phyloP scores from a whole-genome alignment of 2,888 invertebrate genomes.

The Elysia crispata region DNA sequence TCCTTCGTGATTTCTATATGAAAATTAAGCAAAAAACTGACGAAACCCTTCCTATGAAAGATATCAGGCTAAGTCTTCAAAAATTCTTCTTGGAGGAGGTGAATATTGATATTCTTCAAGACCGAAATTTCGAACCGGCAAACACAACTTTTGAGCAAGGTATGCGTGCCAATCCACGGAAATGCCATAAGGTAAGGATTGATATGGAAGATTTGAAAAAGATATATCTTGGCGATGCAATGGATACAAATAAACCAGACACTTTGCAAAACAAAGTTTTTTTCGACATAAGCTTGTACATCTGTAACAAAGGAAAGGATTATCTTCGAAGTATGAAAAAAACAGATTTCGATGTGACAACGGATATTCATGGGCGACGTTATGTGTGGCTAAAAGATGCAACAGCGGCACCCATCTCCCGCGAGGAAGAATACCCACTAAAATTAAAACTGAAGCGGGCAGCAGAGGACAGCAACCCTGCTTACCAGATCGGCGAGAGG shows the following conservation, averaged over 20 bases:
- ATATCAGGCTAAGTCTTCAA: conserved; percentile 62
- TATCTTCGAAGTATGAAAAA: conserved; percentile 69
- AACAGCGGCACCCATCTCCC: neutral
- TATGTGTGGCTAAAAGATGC: conserved; percentile 67
- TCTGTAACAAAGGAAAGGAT: conserved; percentile 71
- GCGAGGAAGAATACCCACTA: conserved; percentile 41
- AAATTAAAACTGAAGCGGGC: conserved; percentile 66
- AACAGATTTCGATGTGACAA: conserved; percentile 66
- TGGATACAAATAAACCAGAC: conserved; percentile 67
- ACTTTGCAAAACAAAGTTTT: conserved; percentile 71
- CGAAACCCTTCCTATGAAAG: conserved; percentile 56
- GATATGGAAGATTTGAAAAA: conserved; percentile 67
- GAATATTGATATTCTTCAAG: conserved; percentile 64
- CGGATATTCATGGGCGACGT: conserved; percentile 62
- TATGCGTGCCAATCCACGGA: conserved; percentile 58
- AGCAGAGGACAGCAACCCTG: conserved; percentile 54
- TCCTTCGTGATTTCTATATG: conserved; percentile 67
- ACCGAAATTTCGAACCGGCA: conserved; percentile 61
- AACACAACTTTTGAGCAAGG: conserved; percentile 63
- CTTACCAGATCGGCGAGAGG: conserved; percentile 62
- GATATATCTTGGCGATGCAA: conserved; percentile 66
- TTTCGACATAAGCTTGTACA: conserved; percentile 70
- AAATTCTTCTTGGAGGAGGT: conserved; percentile 64
- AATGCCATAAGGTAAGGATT: conserved; percentile 66
- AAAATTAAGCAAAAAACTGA: conserved; percentile 59